phyloP scores from a whole-genome alignment of 1,140 invertebrate species.

The Penaeus chinensis region DNA sequence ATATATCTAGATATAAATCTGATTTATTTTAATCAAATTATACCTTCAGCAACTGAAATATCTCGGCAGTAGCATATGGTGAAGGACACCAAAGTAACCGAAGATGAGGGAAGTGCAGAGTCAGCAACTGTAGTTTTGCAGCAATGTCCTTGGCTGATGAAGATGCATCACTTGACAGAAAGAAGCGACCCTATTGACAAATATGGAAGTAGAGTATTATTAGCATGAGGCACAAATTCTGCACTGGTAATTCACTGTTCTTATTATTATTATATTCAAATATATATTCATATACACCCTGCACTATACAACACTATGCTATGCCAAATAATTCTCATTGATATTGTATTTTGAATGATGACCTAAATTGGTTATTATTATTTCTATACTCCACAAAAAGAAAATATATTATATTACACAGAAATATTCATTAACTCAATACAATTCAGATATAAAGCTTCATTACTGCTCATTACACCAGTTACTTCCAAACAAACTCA shows the following conservation, averaged over 20 bases:
- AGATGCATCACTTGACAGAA: slow-evolving; percentile 79
- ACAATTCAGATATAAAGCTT: not conserved
- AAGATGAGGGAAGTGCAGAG: slow-evolving; percentile 92
- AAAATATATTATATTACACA: not conserved
- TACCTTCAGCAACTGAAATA: slow-evolving; percentile 83
- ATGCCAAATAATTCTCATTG: too few species aligned
- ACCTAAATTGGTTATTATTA: too few species aligned
- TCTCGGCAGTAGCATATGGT: slow-evolving; percentile 92
- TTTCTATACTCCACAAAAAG: too few species aligned
- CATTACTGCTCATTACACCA: not conserved
- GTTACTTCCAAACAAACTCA: slow-evolving; percentile 37
- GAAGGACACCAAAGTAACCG: slow-evolving; percentile 95
- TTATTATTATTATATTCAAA: too few species aligned
- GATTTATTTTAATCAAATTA: slow-evolving; percentile 60
- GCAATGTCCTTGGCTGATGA: slow-evolving; percentile 80
- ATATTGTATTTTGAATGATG: too few species aligned
- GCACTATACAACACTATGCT: too few species aligned
- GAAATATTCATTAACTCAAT: not conserved
- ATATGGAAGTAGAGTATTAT: too few species aligned
- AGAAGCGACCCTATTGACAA: slow-evolving; percentile 77
- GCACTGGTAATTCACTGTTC: too few species aligned
- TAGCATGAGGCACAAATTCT: too few species aligned
- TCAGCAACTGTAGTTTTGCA: slow-evolving; percentile 83
- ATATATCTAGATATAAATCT: not conserved
- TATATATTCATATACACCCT: too few species aligned